Evolutionary conservation across 2,797 vertebrate genomes (phyloP).

Genomic region (Falco rusticolus): DNA sequence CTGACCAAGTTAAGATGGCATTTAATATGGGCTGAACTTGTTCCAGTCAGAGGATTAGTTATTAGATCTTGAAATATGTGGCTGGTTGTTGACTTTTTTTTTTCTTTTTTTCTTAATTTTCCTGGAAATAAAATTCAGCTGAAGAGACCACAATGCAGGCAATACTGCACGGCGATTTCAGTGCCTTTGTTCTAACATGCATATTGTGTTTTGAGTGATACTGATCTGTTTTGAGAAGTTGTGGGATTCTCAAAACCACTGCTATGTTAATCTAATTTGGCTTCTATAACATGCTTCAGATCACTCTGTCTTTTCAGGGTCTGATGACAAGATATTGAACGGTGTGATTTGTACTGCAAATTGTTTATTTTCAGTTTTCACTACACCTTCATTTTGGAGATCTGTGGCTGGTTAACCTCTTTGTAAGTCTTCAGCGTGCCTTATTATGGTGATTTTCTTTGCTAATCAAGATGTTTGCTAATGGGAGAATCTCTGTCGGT

Average conservation of each 20-base stretch:
- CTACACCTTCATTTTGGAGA: background rate
- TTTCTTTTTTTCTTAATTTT: background rate
- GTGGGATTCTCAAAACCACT: conserved; percentile 43
- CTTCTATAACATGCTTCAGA: background rate
- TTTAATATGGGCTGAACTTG: background rate
- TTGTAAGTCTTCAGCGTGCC: background rate
- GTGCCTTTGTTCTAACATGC: background rate
- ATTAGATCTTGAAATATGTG: background rate
- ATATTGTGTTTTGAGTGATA: conserved; percentile 8
- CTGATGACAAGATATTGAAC: conserved; percentile 8
- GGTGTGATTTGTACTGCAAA: background rate
- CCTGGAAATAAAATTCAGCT: background rate
- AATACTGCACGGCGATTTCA: background rate
- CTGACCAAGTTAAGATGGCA: background rate
- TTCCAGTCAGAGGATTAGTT: background rate
- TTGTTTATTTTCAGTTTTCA: background rate
- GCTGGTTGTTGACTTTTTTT: background rate
- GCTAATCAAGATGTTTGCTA: background rate
- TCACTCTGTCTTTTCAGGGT: background rate
- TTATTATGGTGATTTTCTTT: background rate
- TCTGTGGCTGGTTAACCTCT: background rate
- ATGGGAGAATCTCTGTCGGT: background rate
- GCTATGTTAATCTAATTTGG: conserved; percentile 25
- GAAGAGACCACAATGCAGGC: background rate
- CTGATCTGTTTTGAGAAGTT: conserved; percentile 27